Evolutionary conservation across 2,888 invertebrate species (phyloP), one percentile per base, ranked within the genome.

Genomic region (Calliphora vomitoria): DNA sequence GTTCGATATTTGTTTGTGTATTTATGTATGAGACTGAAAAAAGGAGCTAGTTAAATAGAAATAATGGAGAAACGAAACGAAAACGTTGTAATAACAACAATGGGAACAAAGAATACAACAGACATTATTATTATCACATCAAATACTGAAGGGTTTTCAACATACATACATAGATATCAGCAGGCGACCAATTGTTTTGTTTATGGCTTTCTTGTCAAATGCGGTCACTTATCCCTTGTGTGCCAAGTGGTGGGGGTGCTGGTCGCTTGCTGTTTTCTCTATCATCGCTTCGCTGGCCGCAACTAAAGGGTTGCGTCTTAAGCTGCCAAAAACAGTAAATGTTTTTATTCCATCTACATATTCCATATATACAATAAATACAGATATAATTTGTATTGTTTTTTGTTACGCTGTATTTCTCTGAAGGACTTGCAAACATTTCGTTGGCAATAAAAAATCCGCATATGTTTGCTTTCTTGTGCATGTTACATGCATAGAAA

Each of bases 101-200:
- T 53, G 68, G 18, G 50, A 75, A 81, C 69, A 81, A 81, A 75
- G 75, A 81, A 68, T 53, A 60, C 50, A 62, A 75, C 66, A 85
- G 75, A 85, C 35, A 35, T 35, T 82, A 85, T 85, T 87, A 85
- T 87, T 85, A 87, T 87, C 85, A 85, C 87, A 87, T 87, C 87
- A 85, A 79, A 79, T 74, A 82, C 74, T 87, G 85, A 87, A 87
- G 85, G 79, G 85, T 79, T 85, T 82, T 82, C 50, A 87, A 75
- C 64, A 47, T 55, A 82, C 75, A 85, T 82, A 75, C 64, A 47
- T 55, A 82, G 71, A 85, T 82, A 82, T 86, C 89, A 86, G 88
- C 88, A 79, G 88, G 89, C 85, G 86, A 87, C 86, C 88, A 87
- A 94, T 93, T 92, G 93, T 92, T 93, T 93, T 92, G 93, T 91